Evolutionary conservation across 2,797 vertebrate genomes (phyloP).

Genomic region (Nyctibius grandis): DNA sequence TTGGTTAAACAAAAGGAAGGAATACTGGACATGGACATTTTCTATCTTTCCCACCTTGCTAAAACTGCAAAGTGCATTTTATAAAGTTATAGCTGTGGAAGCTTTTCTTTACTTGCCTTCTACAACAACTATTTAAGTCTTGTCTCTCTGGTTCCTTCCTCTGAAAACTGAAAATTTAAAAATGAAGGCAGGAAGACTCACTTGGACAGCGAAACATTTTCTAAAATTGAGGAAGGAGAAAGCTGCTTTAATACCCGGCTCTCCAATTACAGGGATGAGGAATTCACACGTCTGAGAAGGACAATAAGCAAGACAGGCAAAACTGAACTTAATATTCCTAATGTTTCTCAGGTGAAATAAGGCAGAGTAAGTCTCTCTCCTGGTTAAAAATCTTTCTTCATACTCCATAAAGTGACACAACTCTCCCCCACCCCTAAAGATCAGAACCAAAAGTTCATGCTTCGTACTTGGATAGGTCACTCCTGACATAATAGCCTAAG

Average conservation of each 20-base stretch:
- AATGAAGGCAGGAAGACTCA: neutral
- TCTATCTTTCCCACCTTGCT: neutral
- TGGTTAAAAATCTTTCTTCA: neutral
- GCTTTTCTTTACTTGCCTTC: neutral
- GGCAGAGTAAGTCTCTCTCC: neutral
- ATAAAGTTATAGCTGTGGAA: neutral
- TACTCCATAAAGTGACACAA: neutral
- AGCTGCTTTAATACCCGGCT: neutral
- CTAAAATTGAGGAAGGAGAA: neutral
- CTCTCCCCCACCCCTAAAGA: accelerated
- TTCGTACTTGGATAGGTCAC: neutral
- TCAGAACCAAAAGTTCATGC: neutral
- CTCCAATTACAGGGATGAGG: neutral
- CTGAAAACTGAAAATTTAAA: neutral
- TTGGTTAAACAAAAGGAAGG: neutral
- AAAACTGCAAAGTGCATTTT: neutral
- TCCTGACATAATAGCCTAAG: neutral
- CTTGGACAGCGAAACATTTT: neutral
- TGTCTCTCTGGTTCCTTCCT: neutral
- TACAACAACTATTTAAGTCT: neutral
- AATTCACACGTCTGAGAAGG: neutral
- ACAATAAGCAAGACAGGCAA: neutral
- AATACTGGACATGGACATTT: neutral
- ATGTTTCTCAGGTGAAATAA: neutral
- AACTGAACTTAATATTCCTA: neutral